A percentile compares a stretch with the other conserved stretches of the same genome.
Evolutionary conservation across 1,140 invertebrate genomes (phyloP).

Genomic region (Brachionus asplanchnoidis): DNA sequence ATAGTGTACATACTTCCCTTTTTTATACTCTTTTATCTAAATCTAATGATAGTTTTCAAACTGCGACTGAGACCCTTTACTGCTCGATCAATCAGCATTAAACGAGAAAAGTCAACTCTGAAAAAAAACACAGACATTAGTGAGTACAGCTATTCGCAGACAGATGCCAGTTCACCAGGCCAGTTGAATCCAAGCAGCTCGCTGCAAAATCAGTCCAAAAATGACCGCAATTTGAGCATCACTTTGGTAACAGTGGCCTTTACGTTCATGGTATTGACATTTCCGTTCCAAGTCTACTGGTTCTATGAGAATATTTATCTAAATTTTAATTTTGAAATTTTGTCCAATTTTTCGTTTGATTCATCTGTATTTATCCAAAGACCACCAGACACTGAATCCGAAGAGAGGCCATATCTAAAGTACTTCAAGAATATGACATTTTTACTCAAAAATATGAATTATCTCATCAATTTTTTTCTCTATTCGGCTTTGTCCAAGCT

Average conservation of each 20-base stretch:
- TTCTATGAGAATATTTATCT: constrained; percentile 41
- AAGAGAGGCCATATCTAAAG: neutral
- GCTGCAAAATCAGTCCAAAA: constrained; percentile 24
- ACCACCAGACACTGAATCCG: neutral
- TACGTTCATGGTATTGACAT: constrained; percentile 33
- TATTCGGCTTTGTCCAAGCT: constrained; percentile 33
- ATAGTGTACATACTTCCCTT: constrained; percentile 11
- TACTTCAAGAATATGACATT: constrained; percentile 25
- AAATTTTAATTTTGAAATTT: constrained; percentile 26
- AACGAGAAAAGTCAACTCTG: neutral
- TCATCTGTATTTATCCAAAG: neutral
- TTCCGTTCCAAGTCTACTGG: constrained; percentile 39
- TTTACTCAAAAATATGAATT: constrained; percentile 32
- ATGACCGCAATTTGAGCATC: constrained; percentile 38
- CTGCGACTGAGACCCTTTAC: neutral
- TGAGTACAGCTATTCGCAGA: neutral
- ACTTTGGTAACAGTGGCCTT: constrained; percentile 30
- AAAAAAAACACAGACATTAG: neutral
- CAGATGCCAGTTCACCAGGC: neutral
- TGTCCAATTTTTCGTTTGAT: neutral
- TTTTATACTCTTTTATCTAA: neutral
- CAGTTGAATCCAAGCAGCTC: neutral
- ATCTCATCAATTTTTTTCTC: constrained; percentile 40
- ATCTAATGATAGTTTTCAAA: constrained; percentile 27
- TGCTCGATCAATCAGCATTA: neutral